Evolutionary conservation across 2,797 vertebrate genomes (phyloP).

Genomic region (Urosaurus nigricauda): DNA sequence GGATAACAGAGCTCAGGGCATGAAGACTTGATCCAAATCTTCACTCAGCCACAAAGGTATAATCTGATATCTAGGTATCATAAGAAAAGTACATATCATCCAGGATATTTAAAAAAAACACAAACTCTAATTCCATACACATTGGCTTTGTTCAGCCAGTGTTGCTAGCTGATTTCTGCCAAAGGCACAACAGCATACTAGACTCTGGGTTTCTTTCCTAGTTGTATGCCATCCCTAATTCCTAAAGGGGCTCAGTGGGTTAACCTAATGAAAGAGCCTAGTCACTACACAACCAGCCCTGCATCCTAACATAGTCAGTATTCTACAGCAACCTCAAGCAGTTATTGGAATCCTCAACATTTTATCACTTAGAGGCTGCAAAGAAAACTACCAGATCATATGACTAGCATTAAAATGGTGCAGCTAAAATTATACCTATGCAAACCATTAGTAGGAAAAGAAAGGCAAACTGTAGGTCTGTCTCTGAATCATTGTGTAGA

Average conservation of each 20-base stretch:
- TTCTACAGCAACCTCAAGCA: neutral
- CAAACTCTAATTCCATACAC: too few species aligned
- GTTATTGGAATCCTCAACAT: neutral
- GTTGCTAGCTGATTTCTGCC: too few species aligned
- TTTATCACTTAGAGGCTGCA: neutral
- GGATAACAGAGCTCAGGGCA: neutral
- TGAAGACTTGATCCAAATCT: neutral
- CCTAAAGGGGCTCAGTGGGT: too few species aligned
- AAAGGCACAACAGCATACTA: too few species aligned
- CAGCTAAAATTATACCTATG: neutral
- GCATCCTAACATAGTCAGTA: neutral
- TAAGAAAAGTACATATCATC: too few species aligned
- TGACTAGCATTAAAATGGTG: neutral
- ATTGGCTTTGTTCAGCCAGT: too few species aligned
- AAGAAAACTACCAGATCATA: neutral
- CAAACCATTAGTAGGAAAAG: neutral
- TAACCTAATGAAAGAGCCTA: too few species aligned
- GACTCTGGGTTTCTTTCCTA: too few species aligned
- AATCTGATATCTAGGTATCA: too few species aligned
- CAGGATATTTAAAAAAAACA: too few species aligned
- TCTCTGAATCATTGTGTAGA: constrained; percentile 16
- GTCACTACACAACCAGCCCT: neutral
- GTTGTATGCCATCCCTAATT: too few species aligned
- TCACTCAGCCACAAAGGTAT: neutral
- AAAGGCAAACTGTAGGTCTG: too few species aligned